Conservation (phyloP, 2,797 vertebrate genomes). For the Lacerta agilis region DNA sequence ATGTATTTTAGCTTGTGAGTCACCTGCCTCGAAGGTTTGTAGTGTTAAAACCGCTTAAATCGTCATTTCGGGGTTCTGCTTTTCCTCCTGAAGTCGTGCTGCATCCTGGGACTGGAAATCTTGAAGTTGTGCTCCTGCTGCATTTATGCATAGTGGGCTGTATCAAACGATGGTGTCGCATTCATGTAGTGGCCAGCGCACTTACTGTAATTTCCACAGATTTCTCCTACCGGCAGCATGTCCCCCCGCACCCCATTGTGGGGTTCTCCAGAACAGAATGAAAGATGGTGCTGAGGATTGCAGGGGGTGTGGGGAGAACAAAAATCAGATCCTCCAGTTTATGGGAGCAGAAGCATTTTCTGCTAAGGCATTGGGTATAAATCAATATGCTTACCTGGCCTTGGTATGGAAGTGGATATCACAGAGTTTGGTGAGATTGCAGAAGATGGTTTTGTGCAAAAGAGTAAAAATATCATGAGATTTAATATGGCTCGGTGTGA, state of each 20-base stretch:
- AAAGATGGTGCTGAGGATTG: too few relatives aligned
- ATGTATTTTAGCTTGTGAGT: neutral
- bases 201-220: too few relatives aligned
- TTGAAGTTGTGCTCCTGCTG: neutral
- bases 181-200: too few relatives aligned
- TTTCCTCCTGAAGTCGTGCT: neutral
- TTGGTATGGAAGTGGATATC: neutral
- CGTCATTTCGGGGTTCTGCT: too few relatives aligned
- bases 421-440: neutral
- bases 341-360: too few relatives aligned
- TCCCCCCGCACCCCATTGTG: too few relatives aligned
- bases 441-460: neutral
- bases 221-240: too few relatives aligned
- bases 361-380: too few relatives aligned
- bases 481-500: neutral
- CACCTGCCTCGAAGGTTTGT: neutral
- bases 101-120: neutral
- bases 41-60: neutral
- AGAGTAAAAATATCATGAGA: neutral
- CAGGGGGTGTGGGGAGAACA: too few relatives aligned
- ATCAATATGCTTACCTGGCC: neutral
- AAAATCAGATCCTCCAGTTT: too few relatives aligned
- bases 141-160: neutral
- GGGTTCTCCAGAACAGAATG: too few relatives aligned
- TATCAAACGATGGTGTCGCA: too few relatives aligned